These are phyloP conservation scores for Acronicta alni DNA, from an alignment of 2,888 invertebrate species.

Conservation along the genomic window DNA sequence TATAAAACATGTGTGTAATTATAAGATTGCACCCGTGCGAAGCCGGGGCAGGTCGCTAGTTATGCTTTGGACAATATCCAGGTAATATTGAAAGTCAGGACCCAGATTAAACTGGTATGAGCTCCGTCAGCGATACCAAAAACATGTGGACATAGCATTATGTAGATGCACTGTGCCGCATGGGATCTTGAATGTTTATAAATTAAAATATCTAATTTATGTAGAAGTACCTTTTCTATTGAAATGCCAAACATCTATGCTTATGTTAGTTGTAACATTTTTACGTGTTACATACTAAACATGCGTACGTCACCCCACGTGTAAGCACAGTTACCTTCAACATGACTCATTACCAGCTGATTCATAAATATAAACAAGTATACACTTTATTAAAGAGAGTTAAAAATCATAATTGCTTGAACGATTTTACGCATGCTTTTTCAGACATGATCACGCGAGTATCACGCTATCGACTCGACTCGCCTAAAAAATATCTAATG, in stretches of 20 bases:
- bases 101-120: too few species aligned
- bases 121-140: too few species aligned
- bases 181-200: too few species aligned
- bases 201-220: too few species aligned
- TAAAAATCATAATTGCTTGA: conserved; percentile 39
- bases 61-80: too few species aligned
- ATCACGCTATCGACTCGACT: conserved; percentile 48
- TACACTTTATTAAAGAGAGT: conserved; percentile 17
- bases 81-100: too few species aligned
- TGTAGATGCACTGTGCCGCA: too few species aligned
- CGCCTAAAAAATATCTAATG: conserved; percentile 40
- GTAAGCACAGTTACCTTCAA: conserved; percentile 15
- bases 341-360: conserved; percentile 38
- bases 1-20: too few species aligned
- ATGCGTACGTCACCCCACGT: conserved; percentile 22
- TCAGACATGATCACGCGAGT: conserved; percentile 48
- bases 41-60: too few species aligned
- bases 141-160: too few species aligned
- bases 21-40: too few species aligned
- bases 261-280: not conserved
- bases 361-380: conserved; percentile 10
- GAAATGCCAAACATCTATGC: not conserved
- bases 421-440: conserved; percentile 19
- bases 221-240: too few species aligned
- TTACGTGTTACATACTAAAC: conserved; percentile 8